Conservation (phyloP, 2,888 invertebrate genomes). For the Neoitamus cyanurus region DNA sequence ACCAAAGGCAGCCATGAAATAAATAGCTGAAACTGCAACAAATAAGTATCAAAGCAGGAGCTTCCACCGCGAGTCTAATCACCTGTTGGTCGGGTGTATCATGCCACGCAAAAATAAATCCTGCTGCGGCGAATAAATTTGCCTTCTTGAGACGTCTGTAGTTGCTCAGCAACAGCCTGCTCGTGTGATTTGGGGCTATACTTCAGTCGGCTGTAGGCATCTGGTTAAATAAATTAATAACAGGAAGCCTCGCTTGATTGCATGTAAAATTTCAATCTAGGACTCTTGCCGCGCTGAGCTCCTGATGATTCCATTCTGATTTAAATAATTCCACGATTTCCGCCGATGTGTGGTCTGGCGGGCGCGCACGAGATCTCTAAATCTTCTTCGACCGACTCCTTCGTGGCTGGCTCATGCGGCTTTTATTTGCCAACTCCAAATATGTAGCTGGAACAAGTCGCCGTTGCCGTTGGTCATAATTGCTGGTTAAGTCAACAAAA, state of each 20-base stretch:
- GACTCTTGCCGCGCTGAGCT: neutral
- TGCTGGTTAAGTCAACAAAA: neutral
- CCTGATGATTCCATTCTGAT: constrained; percentile 6
- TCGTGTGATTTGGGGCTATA: constrained; percentile 43
- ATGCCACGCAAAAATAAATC: constrained; percentile 34
- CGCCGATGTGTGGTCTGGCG: neutral
- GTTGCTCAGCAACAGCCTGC: constrained; percentile 18
- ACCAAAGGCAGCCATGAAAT: neutral
- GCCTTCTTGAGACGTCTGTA: neutral
- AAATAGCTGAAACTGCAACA: constrained; percentile 12
- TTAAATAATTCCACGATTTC: constrained; percentile 1
- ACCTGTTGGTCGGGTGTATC: constrained; percentile 33
- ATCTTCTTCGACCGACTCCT: neutral
- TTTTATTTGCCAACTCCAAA: neutral
- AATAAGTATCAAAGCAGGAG: constrained; percentile 7
- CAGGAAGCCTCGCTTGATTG: constrained; percentile 36
- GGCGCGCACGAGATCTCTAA: neutral
- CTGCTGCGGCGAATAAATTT: constrained; percentile 10
- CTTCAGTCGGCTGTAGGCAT: constrained; percentile 38
- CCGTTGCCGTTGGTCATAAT: neutral
- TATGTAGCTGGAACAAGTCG: neutral
- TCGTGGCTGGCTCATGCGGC: neutral
- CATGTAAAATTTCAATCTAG: constrained; percentile 46
- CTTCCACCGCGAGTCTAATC: constrained; percentile 25
- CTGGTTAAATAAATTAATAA: constrained; percentile 45